phyloP scores from a whole-genome alignment of 2,888 invertebrate species.

The Ephialtes manifestator region DNA sequence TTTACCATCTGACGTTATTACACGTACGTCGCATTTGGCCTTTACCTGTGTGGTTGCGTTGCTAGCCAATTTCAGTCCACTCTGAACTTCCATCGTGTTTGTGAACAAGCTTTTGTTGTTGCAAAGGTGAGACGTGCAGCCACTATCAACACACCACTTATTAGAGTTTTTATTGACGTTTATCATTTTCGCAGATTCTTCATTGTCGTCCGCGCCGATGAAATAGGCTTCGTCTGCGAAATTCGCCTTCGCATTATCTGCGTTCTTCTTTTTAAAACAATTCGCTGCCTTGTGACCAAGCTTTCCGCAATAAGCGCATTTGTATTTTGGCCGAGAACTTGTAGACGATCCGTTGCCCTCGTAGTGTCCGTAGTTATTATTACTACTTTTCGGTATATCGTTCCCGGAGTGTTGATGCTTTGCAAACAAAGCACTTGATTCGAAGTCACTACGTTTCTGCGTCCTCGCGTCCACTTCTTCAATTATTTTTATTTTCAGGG shows the following conservation, averaged over 20 bases:
- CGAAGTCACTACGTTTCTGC: background rate
- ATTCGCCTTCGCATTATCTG: background rate
- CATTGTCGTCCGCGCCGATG: background rate
- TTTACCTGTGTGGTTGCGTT: constrained; percentile 20
- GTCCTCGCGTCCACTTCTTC: background rate
- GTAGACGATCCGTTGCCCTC: background rate
- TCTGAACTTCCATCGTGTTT: background rate
- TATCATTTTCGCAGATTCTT: background rate
- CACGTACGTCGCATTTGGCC: constrained; percentile 26
- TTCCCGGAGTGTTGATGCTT: background rate
- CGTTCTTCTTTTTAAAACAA: background rate
- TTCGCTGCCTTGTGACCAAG: background rate
- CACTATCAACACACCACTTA: constrained; percentile 18
- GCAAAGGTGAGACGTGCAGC: constrained; percentile 26
- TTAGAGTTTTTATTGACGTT: background rate
- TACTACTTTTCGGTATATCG: background rate
- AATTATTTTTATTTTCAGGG: constrained; percentile 2
- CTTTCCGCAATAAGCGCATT: background rate
- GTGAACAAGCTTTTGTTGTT: constrained; percentile 18
- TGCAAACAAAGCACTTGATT: background rate
- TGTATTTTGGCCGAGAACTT: background rate
- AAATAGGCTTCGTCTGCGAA: background rate
- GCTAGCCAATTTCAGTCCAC: constrained; percentile 33
- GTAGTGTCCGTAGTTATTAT: background rate
- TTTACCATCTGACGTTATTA: constrained; percentile 10